Conservation (phyloP, 2,888 invertebrate species). For the Hylaea fasciaria region DNA sequence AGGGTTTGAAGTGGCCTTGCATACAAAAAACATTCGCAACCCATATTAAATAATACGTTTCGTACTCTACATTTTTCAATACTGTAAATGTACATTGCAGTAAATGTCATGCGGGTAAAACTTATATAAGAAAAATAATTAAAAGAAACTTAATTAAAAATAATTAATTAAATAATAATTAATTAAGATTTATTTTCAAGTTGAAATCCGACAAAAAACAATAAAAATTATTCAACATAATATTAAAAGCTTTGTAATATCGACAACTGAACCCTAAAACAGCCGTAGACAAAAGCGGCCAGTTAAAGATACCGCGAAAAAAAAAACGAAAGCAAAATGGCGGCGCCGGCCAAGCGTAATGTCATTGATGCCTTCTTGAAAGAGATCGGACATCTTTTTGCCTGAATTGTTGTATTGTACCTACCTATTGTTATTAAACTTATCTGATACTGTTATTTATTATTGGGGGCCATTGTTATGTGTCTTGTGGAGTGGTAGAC, state of each 20-base stretch:
- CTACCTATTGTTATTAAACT: constrained; percentile 30
- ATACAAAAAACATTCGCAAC: too few relatives aligned
- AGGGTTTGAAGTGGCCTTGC: too few relatives aligned
- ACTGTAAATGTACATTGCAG: too few relatives aligned
- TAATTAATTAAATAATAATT: too few relatives aligned
- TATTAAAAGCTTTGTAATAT: background rate
- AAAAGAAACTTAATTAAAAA: too few relatives aligned
- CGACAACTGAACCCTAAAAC: constrained; percentile 31
- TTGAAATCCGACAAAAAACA: too few relatives aligned
- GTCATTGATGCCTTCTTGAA: constrained; percentile 67
- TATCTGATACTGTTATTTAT: constrained; percentile 46
- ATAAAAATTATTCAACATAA: too few relatives aligned
- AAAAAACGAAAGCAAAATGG: constrained; percentile 61
- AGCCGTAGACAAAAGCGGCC: constrained; percentile 30
- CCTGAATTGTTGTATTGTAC: constrained; percentile 50
- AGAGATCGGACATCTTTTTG: constrained; percentile 61
- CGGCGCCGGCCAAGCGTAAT: constrained; percentile 68
- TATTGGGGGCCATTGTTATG: constrained; percentile 42
- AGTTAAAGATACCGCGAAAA: constrained; percentile 35
- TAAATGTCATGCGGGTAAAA: too few relatives aligned
- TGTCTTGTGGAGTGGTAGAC: background rate
- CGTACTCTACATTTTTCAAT: too few relatives aligned
- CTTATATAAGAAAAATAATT: too few relatives aligned
- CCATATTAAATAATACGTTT: too few relatives aligned
- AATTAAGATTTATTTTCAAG: too few relatives aligned